A percentile compares a stretch with the other conserved stretches of the same genome.
These are phyloP conservation scores for Larimichthys crocea DNA, from an alignment of 2,113 vertebrate genomes.

Conservation along the genomic window DNA sequence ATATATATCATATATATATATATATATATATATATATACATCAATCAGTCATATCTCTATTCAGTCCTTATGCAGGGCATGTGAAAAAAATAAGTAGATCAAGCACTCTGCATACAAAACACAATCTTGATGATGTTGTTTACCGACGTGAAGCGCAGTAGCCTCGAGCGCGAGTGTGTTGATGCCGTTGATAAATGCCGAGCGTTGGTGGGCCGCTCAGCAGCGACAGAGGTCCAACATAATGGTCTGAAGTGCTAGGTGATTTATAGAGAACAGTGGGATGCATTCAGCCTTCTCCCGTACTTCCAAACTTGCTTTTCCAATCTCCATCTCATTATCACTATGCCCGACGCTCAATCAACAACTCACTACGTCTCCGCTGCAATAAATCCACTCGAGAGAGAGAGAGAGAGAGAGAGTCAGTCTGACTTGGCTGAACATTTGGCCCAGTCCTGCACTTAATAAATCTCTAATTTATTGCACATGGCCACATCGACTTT, in stretches of 20 bases:
- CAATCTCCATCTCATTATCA: slow-evolving; percentile 84
- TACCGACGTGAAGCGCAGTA: slow-evolving; percentile 31
- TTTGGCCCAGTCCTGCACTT: slow-evolving; percentile 59
- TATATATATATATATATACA: neutral
- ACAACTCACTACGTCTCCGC: slow-evolving; percentile 69
- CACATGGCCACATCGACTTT: slow-evolving; percentile 64
- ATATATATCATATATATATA: no score
- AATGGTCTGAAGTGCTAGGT: slow-evolving; percentile 61
- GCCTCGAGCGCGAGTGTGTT: slow-evolving; percentile 50
- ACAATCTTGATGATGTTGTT: slow-evolving; percentile 63
- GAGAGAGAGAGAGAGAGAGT: slow-evolving; percentile 43
- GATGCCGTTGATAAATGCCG: slow-evolving; percentile 53
- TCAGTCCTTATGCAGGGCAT: no score
- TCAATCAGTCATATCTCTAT: slow-evolving; percentile 43
- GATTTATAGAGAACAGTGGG: slow-evolving; percentile 75
- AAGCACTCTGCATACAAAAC: slow-evolving; percentile 57
- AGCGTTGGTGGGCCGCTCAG: slow-evolving; percentile 32
- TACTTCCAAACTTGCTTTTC: slow-evolving; percentile 76
- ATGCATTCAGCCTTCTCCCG: slow-evolving; percentile 68
- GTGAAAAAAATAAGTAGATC: slow-evolving; percentile 28
- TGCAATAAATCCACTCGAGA: slow-evolving; percentile 66
- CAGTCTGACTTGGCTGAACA: slow-evolving; percentile 67
- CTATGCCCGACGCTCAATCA: slow-evolving; percentile 73
- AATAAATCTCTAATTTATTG: slow-evolving; percentile 80
- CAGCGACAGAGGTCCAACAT: slow-evolving; percentile 55